These are phyloP conservation scores for Lemur catta DNA, from an alignment of 2,797 vertebrate genomes.

Conservation along the genomic window DNA sequence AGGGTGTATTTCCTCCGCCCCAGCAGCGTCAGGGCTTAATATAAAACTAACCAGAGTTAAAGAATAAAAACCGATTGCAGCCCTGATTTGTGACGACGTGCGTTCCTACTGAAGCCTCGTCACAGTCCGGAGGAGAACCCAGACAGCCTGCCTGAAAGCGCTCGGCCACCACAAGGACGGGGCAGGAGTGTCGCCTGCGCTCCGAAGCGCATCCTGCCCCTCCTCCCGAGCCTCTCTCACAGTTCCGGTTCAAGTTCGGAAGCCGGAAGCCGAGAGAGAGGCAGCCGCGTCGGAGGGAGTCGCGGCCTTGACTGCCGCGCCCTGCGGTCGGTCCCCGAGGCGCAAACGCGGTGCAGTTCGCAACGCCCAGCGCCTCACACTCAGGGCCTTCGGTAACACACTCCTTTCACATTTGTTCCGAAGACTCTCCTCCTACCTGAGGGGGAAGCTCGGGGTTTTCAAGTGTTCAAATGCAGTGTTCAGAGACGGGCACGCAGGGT, in stretches of 20 bases:
- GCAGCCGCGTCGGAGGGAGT: background rate
- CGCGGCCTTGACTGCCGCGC: background rate
- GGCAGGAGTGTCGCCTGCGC: background rate
- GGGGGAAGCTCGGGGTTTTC: constrained; percentile 49
- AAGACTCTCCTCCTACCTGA: constrained; percentile 52
- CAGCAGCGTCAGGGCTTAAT: background rate
- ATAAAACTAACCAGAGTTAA: background rate
- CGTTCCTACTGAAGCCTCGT: background rate
- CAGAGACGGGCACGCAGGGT: constrained; percentile 34
- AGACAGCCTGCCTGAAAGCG: background rate
- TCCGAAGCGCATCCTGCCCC: background rate
- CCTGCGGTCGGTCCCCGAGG: constrained; percentile 24
- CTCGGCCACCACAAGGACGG: fast-evolving
- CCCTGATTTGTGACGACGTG: background rate
- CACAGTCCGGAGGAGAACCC: background rate
- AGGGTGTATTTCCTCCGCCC: background rate
- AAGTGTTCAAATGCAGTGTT: constrained; percentile 55
- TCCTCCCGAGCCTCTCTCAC: constrained; percentile 17
- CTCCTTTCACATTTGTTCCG: constrained; percentile 60
- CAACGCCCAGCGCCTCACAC: background rate
- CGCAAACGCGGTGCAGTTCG: constrained; percentile 22
- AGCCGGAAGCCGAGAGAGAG: constrained; percentile 54
- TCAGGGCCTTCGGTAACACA: constrained; percentile 36
- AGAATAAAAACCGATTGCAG: background rate
- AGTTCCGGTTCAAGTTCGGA: constrained; percentile 38